A percentile compares a stretch with the other conserved stretches of the same genome.
These are phyloP conservation scores for Drosophila sp. DNA, from an alignment of 1,140 invertebrate species.

Conservation along the genomic window DNA sequence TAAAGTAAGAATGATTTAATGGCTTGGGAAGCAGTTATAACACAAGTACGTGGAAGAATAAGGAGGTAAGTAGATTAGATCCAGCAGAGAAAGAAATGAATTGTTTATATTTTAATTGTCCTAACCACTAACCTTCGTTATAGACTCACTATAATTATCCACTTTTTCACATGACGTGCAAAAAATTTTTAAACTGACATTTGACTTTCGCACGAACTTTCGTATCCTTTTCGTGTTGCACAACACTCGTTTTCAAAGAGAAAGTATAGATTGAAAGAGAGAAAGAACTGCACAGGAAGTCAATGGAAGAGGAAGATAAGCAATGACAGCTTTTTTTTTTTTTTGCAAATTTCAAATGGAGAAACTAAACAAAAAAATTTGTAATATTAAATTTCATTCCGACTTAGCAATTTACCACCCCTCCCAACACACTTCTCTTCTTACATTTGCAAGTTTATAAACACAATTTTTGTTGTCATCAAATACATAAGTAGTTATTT, in stretches of 20 bases:
- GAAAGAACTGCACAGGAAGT: neutral
- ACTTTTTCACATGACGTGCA: neutral
- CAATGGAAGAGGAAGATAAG: too few relatives aligned
- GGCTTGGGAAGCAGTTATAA: neutral
- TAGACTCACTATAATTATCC: too few relatives aligned
- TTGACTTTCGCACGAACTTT: neutral
- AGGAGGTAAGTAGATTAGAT: neutral
- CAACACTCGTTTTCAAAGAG: neutral
- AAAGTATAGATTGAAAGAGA: neutral
- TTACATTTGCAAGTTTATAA: neutral
- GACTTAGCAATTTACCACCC: neutral
- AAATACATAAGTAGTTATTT: neutral
- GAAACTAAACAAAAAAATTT: neutral
- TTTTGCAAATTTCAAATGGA: neutral
- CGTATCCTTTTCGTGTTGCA: neutral
- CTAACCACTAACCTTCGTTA: too few relatives aligned
- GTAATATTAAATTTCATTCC: neutral
- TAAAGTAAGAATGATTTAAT: neutral
- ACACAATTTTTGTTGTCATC: neutral
- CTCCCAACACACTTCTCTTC: too few relatives aligned
- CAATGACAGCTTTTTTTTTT: too few relatives aligned
- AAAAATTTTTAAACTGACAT: neutral
- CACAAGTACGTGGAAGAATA: neutral
- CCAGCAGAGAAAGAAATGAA: too few relatives aligned
- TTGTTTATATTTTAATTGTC: too few relatives aligned